Evolutionary conservation across 2,888 invertebrate species (phyloP).

Genomic region (Seira musarum): DNA sequence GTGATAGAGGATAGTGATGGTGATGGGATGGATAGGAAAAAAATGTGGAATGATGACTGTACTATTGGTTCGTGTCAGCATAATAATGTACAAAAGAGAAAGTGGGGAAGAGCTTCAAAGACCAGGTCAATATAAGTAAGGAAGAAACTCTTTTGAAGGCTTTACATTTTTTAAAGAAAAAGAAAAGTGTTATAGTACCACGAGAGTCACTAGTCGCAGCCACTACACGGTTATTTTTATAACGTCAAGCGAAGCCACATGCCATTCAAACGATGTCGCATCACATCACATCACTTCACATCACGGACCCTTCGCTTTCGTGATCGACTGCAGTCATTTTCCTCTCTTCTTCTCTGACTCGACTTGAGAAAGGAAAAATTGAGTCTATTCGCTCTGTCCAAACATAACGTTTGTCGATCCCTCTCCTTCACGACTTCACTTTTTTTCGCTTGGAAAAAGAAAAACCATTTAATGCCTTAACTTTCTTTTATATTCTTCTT

Average conservation of each 20-base stretch:
- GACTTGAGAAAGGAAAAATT: conserved; percentile 37
- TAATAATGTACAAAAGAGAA: conserved; percentile 25
- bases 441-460: no score
- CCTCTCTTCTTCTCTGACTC: conserved; percentile 17
- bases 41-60: conserved; percentile 1
- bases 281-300: conserved; percentile 44
- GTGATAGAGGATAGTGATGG: no score
- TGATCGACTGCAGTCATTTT: conserved; percentile 57
- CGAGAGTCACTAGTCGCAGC: neutral
- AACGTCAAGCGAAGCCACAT: conserved; percentile 36
- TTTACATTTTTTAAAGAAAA: neutral
- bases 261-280: conserved; percentile 55
- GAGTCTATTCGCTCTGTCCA: conserved; percentile 30
- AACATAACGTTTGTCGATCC: conserved; percentile 33
- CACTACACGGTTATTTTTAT: neutral
- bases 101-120: neutral
- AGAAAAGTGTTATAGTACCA: neutral
- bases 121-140: no score
- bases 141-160: no score
- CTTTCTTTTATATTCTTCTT: conserved; percentile 11
- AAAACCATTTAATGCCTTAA: neutral
- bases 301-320: conserved; percentile 53
- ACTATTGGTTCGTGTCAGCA: conserved; percentile 41
- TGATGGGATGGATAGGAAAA: no score
- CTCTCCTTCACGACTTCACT: conserved; percentile 17